These are phyloP conservation scores for Marisa cornuarietis DNA, from an alignment of 1,140 invertebrate genomes.

Conservation along the genomic window DNA sequence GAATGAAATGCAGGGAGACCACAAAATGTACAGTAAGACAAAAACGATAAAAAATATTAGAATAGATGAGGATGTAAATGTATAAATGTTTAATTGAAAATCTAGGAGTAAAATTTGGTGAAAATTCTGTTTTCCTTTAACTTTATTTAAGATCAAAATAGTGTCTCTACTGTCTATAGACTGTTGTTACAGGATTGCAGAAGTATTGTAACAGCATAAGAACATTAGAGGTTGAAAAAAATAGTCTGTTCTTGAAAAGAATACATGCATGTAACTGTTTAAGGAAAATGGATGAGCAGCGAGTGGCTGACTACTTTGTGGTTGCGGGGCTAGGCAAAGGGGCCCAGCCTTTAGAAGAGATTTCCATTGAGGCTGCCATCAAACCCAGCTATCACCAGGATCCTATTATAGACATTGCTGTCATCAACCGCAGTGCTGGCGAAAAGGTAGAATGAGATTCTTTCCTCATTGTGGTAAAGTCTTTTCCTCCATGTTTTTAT, in stretches of 20 bases:
- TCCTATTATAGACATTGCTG: slow-evolving; percentile 93
- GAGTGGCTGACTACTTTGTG: slow-evolving; percentile 90
- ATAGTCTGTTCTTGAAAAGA: neutral
- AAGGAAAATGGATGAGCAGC: slow-evolving; percentile 64
- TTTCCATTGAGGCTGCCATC: slow-evolving; percentile 80
- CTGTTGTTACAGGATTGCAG: neutral
- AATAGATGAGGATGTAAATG: no score
- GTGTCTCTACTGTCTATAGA: no score
- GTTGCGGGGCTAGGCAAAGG: slow-evolving; percentile 90
- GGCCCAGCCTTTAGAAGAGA: slow-evolving; percentile 78
- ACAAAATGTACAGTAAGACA: no score
- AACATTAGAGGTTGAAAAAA: neutral
- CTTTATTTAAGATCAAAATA: no score
- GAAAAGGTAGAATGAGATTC: slow-evolving; percentile 70
- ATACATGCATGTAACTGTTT: neutral
- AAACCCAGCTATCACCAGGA: slow-evolving; percentile 77
- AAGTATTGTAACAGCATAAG: neutral
- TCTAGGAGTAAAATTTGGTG: no score
- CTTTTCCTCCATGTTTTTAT: neutral
- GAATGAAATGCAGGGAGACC: no score
- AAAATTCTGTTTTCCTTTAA: no score
- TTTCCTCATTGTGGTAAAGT: neutral
- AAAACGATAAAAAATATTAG: no score
- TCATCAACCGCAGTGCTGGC: slow-evolving; percentile 89
- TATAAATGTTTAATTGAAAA: no score